Evolutionary conservation across 1,140 invertebrate species (phyloP).

Genomic region (Stegodyphus dumicola): DNA sequence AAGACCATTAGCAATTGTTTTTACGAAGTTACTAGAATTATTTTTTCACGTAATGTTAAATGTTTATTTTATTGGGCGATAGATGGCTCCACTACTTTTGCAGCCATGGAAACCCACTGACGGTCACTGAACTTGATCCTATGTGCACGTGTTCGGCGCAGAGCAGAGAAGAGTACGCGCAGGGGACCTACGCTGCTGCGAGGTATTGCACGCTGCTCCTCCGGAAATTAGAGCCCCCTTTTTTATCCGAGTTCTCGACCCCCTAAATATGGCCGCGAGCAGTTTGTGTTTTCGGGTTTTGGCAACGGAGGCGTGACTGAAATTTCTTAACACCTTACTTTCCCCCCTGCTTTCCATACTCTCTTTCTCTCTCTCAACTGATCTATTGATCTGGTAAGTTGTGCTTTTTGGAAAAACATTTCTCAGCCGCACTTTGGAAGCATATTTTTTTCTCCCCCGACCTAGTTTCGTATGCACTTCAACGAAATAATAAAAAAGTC

Average conservation of each 20-base stretch:
- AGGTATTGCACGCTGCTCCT: neutral
- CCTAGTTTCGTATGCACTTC: neutral
- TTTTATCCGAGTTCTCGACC: neutral
- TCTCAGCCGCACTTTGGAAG: neutral
- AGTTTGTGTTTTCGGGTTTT: constrained; percentile 47
- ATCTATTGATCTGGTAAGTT: neutral
- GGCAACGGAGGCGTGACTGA: constrained; percentile 55
- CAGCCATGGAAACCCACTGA: neutral
- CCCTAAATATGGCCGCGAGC: constrained; percentile 35
- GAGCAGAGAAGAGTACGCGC: constrained; percentile 37
- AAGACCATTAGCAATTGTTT: no score
- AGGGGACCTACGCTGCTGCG: constrained; percentile 1
- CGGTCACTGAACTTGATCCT: constrained; percentile 41
- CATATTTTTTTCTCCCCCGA: neutral
- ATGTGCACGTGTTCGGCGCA: constrained; percentile 12
- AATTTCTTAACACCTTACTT: constrained; percentile 43
- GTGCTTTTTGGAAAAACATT: neutral
- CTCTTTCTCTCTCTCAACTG: neutral
- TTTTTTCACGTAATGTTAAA: no score
- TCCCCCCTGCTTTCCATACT: neutral
- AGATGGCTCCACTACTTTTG: no score
- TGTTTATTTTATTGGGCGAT: no score
- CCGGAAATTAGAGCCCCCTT: constrained; percentile 8
- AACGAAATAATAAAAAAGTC: neutral
- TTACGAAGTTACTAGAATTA: no score